phyloP scores from a whole-genome alignment of 1,140 invertebrate genomes.

The Elysia chlorotica region DNA sequence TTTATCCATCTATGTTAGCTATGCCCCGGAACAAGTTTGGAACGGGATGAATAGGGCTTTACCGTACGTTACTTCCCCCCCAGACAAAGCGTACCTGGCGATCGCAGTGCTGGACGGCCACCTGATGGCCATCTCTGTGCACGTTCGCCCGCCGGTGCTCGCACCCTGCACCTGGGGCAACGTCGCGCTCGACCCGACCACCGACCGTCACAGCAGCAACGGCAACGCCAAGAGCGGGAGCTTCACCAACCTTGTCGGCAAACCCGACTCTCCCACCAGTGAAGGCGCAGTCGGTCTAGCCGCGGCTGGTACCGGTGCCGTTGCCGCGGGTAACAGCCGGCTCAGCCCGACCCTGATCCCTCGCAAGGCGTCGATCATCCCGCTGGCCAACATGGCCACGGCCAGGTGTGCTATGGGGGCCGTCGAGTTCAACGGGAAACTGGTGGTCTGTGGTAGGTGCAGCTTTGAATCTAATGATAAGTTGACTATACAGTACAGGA shows the following conservation, averaged over 20 bases:
- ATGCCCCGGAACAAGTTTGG: no score
- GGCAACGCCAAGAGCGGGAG: no score
- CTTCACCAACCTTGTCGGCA: no score
- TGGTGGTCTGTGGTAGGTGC: constrained; percentile 76
- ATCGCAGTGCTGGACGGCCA: constrained; percentile 71
- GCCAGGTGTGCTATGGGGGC: constrained; percentile 78
- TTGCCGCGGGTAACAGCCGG: not conserved
- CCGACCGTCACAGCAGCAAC: not conserved
- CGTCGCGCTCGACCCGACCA: constrained; percentile 1
- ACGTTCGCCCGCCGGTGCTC: constrained; percentile 57
- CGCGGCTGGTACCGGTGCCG: no score
- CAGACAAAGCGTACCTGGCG: constrained; percentile 39
- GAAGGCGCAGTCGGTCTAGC: no score
- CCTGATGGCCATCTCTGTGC: constrained; percentile 71
- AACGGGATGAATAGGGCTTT: no score
- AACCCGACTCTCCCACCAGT: no score
- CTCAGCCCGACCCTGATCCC: constrained; percentile 54
- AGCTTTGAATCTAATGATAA: no score
- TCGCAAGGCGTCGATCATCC: constrained; percentile 65
- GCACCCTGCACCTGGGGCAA: constrained; percentile 8
- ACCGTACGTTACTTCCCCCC: not conserved
- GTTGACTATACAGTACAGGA: not conserved
- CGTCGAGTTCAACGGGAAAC: constrained; percentile 70
- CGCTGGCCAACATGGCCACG: constrained; percentile 72
- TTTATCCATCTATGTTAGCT: no score